These are phyloP conservation scores for Cepaea hortensis DNA, from an alignment of 2,888 invertebrate species.

Conservation along the genomic window DNA sequence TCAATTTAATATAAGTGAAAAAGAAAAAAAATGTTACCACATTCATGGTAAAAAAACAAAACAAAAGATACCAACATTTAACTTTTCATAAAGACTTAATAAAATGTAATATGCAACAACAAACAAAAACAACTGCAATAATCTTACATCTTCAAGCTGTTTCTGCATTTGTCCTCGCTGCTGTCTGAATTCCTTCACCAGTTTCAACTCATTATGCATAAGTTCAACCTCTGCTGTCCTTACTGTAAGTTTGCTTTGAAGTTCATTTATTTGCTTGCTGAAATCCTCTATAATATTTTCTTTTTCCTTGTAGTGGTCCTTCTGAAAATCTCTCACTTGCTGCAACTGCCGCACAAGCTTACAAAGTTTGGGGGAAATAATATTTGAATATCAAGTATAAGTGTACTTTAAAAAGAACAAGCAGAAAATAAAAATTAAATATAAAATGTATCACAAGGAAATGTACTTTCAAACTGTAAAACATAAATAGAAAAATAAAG, in stretches of 20 bases:
- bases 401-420: too few relatives aligned
- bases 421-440: too few relatives aligned
- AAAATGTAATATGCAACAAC: neutral
- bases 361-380: neutral
- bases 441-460: too few relatives aligned
- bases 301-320: conserved; percentile 72
- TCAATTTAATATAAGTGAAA: too few relatives aligned
- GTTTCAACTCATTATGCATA: conserved; percentile 74
- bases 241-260: conserved; percentile 71
- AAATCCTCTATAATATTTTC: conserved; percentile 74
- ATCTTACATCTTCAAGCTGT: conserved; percentile 75
- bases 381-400: neutral
- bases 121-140: neutral
- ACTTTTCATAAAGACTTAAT: neutral
- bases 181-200: conserved; percentile 75
- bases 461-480: too few relatives aligned
- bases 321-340: conserved; percentile 71
- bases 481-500: too few relatives aligned
- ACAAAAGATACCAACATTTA: neutral
- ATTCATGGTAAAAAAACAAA: too few relatives aligned
- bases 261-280: conserved; percentile 71
- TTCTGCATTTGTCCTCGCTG: conserved; percentile 75
- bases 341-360: conserved; percentile 71
- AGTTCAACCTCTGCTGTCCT: conserved; percentile 73
- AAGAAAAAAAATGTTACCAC: too few relatives aligned